These are phyloP conservation scores for Turnix velox DNA, from an alignment of 2,113 vertebrate genomes.

Conservation along the genomic window DNA sequence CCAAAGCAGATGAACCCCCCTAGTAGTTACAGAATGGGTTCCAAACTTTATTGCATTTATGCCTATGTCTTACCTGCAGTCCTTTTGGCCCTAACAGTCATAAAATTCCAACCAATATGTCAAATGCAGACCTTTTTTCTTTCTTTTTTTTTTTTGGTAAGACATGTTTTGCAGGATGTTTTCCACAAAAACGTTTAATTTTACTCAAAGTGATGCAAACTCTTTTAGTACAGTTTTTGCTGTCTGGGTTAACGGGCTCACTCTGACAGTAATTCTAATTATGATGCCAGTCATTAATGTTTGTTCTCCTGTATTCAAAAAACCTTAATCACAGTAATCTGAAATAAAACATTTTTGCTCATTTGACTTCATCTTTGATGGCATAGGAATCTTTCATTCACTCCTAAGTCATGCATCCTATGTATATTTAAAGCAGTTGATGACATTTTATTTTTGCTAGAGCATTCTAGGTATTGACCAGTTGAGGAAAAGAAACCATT, in stretches of 20 bases:
- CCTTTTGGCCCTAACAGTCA: neutral
- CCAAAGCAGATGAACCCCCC: neutral
- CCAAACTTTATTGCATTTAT: neutral
- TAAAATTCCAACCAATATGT: neutral
- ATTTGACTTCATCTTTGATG: neutral
- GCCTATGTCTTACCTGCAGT: neutral
- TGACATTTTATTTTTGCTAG: neutral
- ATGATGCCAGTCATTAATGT: neutral
- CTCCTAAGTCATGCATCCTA: neutral
- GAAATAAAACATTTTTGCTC: neutral
- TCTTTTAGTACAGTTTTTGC: neutral
- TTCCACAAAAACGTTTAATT: neutral
- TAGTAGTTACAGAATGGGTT: neutral
- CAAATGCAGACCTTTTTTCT: neutral
- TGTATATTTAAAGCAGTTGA: neutral
- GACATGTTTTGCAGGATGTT: neutral
- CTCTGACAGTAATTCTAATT: neutral
- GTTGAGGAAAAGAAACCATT: neutral
- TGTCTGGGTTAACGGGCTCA: neutral
- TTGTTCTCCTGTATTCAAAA: neutral
- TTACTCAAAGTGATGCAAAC: neutral
- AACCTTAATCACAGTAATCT: neutral
- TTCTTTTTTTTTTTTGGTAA: neutral
- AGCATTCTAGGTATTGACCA: neutral
- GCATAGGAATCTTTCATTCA: neutral